phyloP scores from a whole-genome alignment of 2,888 invertebrate genomes.

The Netelia inedita region DNA sequence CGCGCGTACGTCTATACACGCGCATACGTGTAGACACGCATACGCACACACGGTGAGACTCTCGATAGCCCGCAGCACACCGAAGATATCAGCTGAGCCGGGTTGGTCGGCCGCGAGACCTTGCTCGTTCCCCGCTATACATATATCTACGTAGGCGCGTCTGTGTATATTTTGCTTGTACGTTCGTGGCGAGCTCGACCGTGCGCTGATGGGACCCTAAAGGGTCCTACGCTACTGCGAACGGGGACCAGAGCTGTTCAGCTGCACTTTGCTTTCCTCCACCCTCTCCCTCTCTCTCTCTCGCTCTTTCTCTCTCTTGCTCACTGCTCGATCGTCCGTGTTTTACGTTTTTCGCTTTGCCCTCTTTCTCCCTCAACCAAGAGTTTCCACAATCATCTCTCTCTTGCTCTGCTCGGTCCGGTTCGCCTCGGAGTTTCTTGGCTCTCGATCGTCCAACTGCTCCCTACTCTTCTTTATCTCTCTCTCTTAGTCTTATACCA shows the following conservation, averaged over 20 bases:
- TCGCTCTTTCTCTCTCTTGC: constrained; percentile 50
- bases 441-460: constrained; percentile 60
- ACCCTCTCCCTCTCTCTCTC: constrained; percentile 61
- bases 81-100: constrained; percentile 67
- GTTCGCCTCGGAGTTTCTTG: constrained; percentile 58
- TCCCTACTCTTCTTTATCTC: constrained; percentile 54
- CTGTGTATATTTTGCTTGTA: neutral
- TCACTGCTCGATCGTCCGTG: constrained; percentile 63
- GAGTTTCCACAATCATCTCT: constrained; percentile 43
- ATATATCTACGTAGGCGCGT: neutral
- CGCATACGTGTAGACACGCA: neutral
- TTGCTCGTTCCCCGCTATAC: constrained; percentile 50
- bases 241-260: constrained; percentile 65
- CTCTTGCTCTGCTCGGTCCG: constrained; percentile 64
- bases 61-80: constrained; percentile 50
- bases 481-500: constrained; percentile 51
- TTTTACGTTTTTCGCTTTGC: constrained; percentile 77
- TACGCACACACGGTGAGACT: constrained; percentile 20
- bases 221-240: constrained; percentile 72
- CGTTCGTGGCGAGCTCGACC: constrained; percentile 6
- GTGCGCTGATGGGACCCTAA: constrained; percentile 52
- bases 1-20: neutral
- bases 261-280: constrained; percentile 82
- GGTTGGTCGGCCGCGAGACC: constrained; percentile 61
- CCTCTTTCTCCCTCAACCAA: constrained; percentile 39